These are phyloP conservation scores for Odontophorus gujanensis DNA, from an alignment of 2,113 vertebrate species.

Conservation along the genomic window DNA sequence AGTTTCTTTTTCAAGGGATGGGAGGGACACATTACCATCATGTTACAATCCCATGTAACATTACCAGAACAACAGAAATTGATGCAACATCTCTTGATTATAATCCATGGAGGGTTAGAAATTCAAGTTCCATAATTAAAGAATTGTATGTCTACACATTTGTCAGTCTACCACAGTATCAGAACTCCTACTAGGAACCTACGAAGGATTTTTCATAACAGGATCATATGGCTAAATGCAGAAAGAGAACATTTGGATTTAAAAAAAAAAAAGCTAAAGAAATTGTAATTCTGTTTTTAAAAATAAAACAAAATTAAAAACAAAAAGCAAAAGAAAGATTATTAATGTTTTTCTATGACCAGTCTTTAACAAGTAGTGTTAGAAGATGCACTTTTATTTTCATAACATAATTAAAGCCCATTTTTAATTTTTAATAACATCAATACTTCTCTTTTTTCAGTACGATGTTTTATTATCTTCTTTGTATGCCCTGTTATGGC, in stretches of 20 bases:
- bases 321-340: not conserved
- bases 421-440: not conserved
- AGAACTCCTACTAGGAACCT: not conserved
- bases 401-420: not conserved
- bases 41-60: constrained; percentile 16
- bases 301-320: not conserved
- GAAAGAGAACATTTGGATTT: not conserved
- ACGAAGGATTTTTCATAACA: not conserved
- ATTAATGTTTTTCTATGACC: not conserved
- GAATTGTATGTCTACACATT: not conserved
- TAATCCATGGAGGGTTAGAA: not conserved
- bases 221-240: not conserved
- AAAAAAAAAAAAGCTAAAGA: not conserved
- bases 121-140: constrained; percentile 5
- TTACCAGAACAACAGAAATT: constrained; percentile 38
- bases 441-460: not conserved
- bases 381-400: not conserved
- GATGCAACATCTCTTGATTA: constrained; percentile 19
- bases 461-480: not conserved
- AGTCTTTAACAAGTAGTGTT: not conserved
- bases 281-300: not conserved
- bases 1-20: not conserved
- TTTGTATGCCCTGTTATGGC: not conserved
- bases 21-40: constrained; percentile 7
- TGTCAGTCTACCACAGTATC: not conserved